Percentiles rank a stretch among this genome's conserved stretches.
phyloP scores from a whole-genome alignment of 1,140 invertebrate species.

The Ceratina japonica region DNA sequence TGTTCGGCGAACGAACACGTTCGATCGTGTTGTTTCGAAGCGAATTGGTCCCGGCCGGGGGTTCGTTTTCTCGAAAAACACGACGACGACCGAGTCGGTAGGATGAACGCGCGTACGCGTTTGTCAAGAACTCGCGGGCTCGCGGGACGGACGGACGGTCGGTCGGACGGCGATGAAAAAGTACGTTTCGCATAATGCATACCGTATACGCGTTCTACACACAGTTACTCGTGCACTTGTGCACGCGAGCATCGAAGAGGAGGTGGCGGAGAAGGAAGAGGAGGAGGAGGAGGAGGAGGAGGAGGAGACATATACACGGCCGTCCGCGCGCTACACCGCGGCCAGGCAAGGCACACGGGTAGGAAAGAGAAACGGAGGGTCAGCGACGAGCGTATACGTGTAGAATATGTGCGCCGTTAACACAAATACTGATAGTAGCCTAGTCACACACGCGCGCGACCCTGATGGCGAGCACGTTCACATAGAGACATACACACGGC shows the following conservation, averaged over 20 bases:
- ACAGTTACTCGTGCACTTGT: conserved; percentile 9
- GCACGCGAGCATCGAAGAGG: conserved; percentile 4
- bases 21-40: neutral
- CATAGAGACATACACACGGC: neutral
- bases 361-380: conserved; percentile 39
- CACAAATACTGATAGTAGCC: conserved; percentile 5
- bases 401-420: conserved; percentile 24
- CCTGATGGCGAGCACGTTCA: conserved; percentile 12
- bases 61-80: no score
- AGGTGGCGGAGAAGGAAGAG: no score
- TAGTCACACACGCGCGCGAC: conserved; percentile 30
- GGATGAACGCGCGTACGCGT: conserved; percentile 28
- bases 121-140: conserved; percentile 39
- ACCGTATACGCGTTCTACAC: conserved; percentile 14
- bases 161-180: conserved; percentile 22
- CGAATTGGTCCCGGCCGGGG: neutral
- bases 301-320: neutral
- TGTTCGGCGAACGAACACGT: no score
- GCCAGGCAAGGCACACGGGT: no score
- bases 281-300: no score
- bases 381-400: conserved; percentile 37
- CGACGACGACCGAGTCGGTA: no score
- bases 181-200: conserved; percentile 35
- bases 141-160: conserved; percentile 12
- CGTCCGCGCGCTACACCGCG: neutral